These are phyloP conservation scores for Pollenia amentaria DNA, from an alignment of 2,888 invertebrate species.

Conservation along the genomic window DNA sequence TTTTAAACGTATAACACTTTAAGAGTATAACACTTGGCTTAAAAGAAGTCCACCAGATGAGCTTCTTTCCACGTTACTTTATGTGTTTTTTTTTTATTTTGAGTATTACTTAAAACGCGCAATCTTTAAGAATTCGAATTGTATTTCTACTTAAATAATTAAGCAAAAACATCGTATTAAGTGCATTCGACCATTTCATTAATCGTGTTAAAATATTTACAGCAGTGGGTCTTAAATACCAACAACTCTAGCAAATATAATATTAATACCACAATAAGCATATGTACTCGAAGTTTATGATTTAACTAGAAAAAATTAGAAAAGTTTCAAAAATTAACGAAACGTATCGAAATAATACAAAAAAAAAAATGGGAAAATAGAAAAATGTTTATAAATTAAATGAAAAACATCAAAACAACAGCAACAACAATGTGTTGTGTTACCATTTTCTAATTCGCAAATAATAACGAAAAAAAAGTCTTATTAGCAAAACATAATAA, in stretches of 20 bases:
- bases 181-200: slow-evolving; percentile 71
- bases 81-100: not conserved
- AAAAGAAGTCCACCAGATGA: slow-evolving; percentile 23
- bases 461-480: slow-evolving; percentile 35
- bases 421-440: slow-evolving; percentile 43
- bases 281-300: slow-evolving; percentile 8
- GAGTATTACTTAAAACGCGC: slow-evolving; percentile 19
- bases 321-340: slow-evolving; percentile 78
- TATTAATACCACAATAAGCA: slow-evolving; percentile 41
- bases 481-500: slow-evolving; percentile 56
- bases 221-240: slow-evolving; percentile 30
- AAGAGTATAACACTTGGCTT: slow-evolving; percentile 21
- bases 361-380: slow-evolving; percentile 6
- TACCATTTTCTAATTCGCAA: slow-evolving; percentile 60
- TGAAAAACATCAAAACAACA: slow-evolving; percentile 35
- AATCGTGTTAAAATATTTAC: slow-evolving; percentile 69
- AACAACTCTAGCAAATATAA: slow-evolving; percentile 27
- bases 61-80: not conserved
- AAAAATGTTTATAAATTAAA: slow-evolving; percentile 32
- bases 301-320: slow-evolving; percentile 41
- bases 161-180: slow-evolving; percentile 32
- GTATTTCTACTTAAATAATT: slow-evolving; percentile 16
- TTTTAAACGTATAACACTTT: slow-evolving; percentile 16
- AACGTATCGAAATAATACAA: slow-evolving; percentile 79
- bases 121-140: slow-evolving; percentile 64